Conservation (phyloP, 2,113 vertebrate genomes). For the Apistogramma diplotaenia region DNA sequence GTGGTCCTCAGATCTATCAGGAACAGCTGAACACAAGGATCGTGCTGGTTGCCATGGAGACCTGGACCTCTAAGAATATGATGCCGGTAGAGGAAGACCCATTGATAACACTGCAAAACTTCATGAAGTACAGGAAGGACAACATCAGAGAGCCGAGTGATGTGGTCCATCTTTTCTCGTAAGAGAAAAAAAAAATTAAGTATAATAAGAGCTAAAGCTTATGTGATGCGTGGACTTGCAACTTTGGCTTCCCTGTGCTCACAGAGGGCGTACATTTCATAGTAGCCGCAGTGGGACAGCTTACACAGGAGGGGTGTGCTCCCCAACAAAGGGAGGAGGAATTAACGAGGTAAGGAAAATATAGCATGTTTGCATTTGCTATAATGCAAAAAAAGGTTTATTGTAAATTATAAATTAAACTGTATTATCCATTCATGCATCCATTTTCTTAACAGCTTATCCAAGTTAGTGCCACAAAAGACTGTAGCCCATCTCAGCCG, state of each 20-base stretch:
- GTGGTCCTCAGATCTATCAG: slow-evolving; percentile 85
- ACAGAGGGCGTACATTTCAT: slow-evolving; percentile 89
- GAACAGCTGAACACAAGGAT: slow-evolving; percentile 95
- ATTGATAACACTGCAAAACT: slow-evolving; percentile 84
- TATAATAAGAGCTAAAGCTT: not conserved
- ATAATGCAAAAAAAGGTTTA: not conserved
- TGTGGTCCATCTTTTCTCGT: slow-evolving; percentile 92
- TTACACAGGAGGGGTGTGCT: slow-evolving; percentile 90
- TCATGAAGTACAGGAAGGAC: slow-evolving; percentile 89
- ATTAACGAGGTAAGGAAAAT: slow-evolving; percentile 84
- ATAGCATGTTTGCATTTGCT: not conserved
- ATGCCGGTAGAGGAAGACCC: slow-evolving; percentile 85
- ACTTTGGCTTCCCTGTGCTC: not conserved
- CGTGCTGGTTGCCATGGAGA: slow-evolving; percentile 97
- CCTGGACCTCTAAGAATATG: slow-evolving; percentile 87
- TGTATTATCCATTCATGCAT: not conserved
- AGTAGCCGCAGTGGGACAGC: slow-evolving; percentile 90
- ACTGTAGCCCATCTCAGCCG: not conserved
- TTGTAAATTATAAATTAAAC: not conserved
- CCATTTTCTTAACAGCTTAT: not conserved
- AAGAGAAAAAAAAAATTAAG: slow-evolving; percentile 31
- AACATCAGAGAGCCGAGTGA: slow-evolving; percentile 85
- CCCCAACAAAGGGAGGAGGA: slow-evolving; percentile 79
- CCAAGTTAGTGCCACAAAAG: not conserved
- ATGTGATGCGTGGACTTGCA: not conserved